Percentiles rank a stretch among this genome's conserved stretches.
Evolutionary conservation across 2,797 vertebrate species (phyloP).

Genomic region (Echiichthys vipera): DNA sequence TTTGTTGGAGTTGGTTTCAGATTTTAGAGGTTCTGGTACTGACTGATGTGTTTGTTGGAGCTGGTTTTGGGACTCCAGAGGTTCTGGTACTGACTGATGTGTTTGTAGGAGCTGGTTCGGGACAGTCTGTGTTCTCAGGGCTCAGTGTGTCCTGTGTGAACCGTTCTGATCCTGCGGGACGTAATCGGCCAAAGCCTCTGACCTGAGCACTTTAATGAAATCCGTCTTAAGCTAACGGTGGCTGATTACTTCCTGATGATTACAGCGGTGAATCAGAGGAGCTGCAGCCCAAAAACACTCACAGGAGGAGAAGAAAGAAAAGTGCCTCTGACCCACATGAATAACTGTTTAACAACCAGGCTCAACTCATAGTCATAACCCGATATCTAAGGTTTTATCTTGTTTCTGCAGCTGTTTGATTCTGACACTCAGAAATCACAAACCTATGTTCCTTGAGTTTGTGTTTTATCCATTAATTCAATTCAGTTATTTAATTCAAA

Average conservation of each 20-base stretch:
- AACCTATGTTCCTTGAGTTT: too few relatives aligned
- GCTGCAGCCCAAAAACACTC: neutral
- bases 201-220: slow-evolving; percentile 68
- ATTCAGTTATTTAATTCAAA: too few relatives aligned
- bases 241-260: slow-evolving; percentile 69
- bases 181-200: slow-evolving; percentile 63
- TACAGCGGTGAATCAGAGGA: slow-evolving; percentile 43
- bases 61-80: neutral
- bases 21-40: neutral
- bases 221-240: slow-evolving; percentile 61
- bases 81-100: neutral
- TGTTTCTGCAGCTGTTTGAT: too few relatives aligned
- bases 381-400: too few relatives aligned
- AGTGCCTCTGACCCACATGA: neutral
- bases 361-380: neutral
- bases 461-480: too few relatives aligned
- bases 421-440: too few relatives aligned
- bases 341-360: neutral
- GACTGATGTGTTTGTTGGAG: neutral
- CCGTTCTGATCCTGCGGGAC: slow-evolving; percentile 37
- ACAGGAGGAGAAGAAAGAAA: neutral
- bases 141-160: slow-evolving; percentile 21
- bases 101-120: neutral
- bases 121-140: neutral
- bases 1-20: neutral